phyloP scores from a whole-genome alignment of 2,113 vertebrate species.

The Malurus alboscapulatus region DNA sequence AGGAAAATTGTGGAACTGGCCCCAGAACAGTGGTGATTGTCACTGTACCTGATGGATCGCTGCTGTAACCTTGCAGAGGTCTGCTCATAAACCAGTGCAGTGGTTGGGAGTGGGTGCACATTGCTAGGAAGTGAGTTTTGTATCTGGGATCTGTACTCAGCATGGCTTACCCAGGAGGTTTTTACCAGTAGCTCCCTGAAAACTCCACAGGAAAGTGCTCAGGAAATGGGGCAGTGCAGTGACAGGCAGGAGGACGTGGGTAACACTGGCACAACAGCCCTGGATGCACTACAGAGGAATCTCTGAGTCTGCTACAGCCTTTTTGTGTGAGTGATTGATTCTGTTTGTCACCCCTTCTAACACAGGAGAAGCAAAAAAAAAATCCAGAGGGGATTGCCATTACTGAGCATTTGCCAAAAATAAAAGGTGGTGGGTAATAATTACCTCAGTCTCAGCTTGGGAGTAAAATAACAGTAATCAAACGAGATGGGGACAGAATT shows the following conservation, averaged over 20 bases:
- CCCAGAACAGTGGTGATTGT: not conserved
- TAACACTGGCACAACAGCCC: not conserved
- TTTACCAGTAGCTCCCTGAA: not conserved
- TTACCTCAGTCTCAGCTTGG: not conserved
- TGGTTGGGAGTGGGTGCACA: not conserved
- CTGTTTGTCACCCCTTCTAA: not conserved
- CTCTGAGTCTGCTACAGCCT: not conserved
- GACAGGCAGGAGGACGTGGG: not conserved
- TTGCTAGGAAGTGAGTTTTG: not conserved
- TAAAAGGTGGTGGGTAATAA: not conserved
- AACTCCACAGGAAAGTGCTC: not conserved
- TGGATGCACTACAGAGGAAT: not conserved
- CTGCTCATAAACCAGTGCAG: not conserved
- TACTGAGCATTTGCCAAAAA: not conserved
- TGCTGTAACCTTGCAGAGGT: not conserved
- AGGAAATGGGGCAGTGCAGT: not conserved
- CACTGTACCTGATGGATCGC: accelerated
- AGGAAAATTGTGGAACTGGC: not conserved
- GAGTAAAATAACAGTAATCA: conserved; percentile 22
- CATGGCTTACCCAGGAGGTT: not conserved
- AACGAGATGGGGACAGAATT: not conserved
- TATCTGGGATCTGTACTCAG: not conserved
- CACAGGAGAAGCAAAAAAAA: not conserved
- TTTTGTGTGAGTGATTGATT: not conserved
- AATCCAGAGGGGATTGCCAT: not conserved